Evolutionary conservation across 1,140 invertebrate species (phyloP), one percentile per base, ranked within the genome.

Genomic region (Brachionus angularis): DNA sequence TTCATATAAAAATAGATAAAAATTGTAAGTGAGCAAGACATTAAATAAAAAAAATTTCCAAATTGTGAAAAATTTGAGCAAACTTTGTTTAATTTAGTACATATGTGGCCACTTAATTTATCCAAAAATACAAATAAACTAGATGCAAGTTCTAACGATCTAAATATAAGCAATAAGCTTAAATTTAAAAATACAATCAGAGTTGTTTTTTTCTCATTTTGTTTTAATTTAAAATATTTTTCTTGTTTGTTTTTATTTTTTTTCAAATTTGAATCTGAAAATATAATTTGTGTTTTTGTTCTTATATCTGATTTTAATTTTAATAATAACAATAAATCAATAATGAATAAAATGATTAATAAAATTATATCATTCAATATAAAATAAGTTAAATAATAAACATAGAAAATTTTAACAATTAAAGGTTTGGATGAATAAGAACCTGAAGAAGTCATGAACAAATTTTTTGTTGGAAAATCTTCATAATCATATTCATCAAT

Each of bases 381-480:
- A 58, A 58, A 58, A 18, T 58, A 18, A 18, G 25, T 7, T 21
- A 39, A 39, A 23, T 29, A 58, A 7, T 39, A 39, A 58, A 58
- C 21, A 36, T 14, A 58, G 7, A 18, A 58, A 16, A 58, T 7
- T n/a, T n/a, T n/a, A n/a, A n/a, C n/a, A n/a, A n/a, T n/a, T n/a
- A n/a, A n/a, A n/a, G n/a, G n/a, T n/a, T n/a, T n/a, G n/a, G n/a
- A n/a, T n/a, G n/a, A n/a, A n/a, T n/a, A n/a, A n/a, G n/a, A n/a
- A n/a, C n/a, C n/a, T n/a, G n/a, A n/a, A n/a, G n/a, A n/a, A n/a
- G n/a, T n/a, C n/a, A n/a, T n/a, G n/a, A 58, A 58, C 1, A 34
- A 39, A 23, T 58, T 36, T 23, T 14, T 58, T 14, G 1, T 58
- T 18, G 53, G 53, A 58, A 58, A 58, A 58, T 58, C 53, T 23